Conservation (phyloP, 2,797 vertebrate species). For the Hemibagrus guttatus region DNA sequence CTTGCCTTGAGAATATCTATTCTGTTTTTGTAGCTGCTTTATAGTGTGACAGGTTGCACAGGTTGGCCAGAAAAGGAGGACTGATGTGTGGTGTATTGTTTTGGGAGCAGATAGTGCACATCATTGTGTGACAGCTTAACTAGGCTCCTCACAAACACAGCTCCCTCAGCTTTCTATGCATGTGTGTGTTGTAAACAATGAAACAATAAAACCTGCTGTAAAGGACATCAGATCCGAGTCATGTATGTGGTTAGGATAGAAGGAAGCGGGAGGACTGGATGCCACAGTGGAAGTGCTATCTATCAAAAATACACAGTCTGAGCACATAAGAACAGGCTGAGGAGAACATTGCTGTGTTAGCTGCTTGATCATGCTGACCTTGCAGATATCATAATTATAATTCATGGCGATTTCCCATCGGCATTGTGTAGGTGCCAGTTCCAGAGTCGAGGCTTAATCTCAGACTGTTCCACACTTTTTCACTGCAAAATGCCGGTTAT, state of each 20-base stretch:
- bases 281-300: background rate
- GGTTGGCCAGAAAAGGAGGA: conserved; percentile 18
- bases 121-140: background rate
- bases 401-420: background rate
- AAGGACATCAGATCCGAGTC: background rate
- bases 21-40: background rate
- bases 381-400: conserved; percentile 23
- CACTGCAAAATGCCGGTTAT: background rate
- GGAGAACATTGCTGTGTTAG: conserved; percentile 35
- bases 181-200: background rate
- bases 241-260: background rate
- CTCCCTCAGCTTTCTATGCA: background rate
- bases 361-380: conserved; percentile 45
- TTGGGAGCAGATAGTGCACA: background rate
- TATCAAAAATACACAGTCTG: background rate
- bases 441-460: background rate
- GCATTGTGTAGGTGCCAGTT: background rate
- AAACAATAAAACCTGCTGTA: background rate
- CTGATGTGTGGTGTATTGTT: conserved; percentile 18
- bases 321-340: conserved; percentile 21
- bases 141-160: background rate
- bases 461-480: background rate
- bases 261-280: background rate
- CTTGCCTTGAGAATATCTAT: background rate
- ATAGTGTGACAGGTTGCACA: background rate